These are phyloP conservation scores for Resseliella maxima DNA, from an alignment of 2,888 invertebrate genomes.

Conservation along the genomic window DNA sequence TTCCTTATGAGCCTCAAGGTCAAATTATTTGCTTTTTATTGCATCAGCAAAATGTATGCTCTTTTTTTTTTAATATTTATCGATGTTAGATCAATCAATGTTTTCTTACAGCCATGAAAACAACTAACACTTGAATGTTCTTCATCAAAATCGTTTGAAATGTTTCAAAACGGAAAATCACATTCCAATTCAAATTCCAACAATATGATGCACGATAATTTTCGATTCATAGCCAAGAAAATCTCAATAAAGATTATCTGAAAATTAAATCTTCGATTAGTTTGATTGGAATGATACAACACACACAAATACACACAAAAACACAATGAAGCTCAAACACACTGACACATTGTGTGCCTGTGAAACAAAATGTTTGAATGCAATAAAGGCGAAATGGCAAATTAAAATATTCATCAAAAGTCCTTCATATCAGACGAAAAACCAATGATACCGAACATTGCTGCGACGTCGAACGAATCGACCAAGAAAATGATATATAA, in stretches of 20 bases:
- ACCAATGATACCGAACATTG: neutral
- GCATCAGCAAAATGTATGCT: neutral
- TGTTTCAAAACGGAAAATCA: no score
- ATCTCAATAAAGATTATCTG: neutral
- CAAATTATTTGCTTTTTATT: neutral
- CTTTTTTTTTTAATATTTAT: neutral
- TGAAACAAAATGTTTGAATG: neutral
- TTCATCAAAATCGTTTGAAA: no score
- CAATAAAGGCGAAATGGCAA: neutral
- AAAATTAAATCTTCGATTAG: neutral
- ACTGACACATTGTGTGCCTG: neutral
- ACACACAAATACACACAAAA: neutral
- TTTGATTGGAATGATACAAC: neutral
- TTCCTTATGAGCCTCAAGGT: conserved; percentile 25
- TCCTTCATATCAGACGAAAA: neutral
- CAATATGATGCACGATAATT: neutral
- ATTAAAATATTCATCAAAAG: conserved; percentile 23
- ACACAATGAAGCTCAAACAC: neutral
- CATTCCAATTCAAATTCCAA: no score
- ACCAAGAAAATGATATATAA: neutral
- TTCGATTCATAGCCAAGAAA: neutral
- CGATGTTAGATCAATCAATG: neutral
- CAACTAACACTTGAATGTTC: neutral
- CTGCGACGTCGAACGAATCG: neutral
- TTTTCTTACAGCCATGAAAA: neutral